Base-by-base conservation (phyloP, 2,888 invertebrate species). In the Cantharis nigra region DNA sequence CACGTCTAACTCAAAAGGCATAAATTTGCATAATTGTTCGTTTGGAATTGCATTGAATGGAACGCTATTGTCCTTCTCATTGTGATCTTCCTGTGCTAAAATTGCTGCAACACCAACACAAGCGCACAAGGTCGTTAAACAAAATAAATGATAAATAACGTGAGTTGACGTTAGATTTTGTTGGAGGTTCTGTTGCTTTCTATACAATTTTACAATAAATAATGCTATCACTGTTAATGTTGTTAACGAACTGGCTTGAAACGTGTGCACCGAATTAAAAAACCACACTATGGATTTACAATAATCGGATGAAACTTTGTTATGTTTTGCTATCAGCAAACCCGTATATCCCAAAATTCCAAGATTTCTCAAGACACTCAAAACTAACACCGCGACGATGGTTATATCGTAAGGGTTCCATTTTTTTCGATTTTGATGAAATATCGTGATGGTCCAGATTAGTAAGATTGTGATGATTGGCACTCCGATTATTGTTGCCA, bases 341-440 rank as follows among this genome's bases (percentile, higher is more conserved):
- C 84, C 79, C 0, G 88, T 85, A 81, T 89, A 89, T 62, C 83
- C 82, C 20, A 89, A 83, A n/a, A 89, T 85, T 64, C 88, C 86
- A 9, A 87, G 69, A 81, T 90, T 90, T 77, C 89, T 85, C 75
- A 89, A 83, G 75, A 89, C 85, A 79, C 88, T 87, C 79, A 89
- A 87, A 14, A 87, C 84, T 28, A 90, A 81, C 7, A 90, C 83
- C 13, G 89, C 88, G 20, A 90, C 88, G 71, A 91, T 87, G 71
- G 90, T 89, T 63, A 90, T 88, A 84, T 91, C 91, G 84, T 90
- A 89, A 2, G 90, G 88, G 28, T 89, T 87, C 91, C 91, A 91
- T 80, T 87, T 85, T 71, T 87, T 87, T 23, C 90, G 87, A 84
- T 90, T 90, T 77, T 89, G 89, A 85, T 90, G 90, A 84, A 90